Evolutionary conservation across 1,140 invertebrate species (phyloP).

Genomic region (Stenopsyche tienmushanensis): DNA sequence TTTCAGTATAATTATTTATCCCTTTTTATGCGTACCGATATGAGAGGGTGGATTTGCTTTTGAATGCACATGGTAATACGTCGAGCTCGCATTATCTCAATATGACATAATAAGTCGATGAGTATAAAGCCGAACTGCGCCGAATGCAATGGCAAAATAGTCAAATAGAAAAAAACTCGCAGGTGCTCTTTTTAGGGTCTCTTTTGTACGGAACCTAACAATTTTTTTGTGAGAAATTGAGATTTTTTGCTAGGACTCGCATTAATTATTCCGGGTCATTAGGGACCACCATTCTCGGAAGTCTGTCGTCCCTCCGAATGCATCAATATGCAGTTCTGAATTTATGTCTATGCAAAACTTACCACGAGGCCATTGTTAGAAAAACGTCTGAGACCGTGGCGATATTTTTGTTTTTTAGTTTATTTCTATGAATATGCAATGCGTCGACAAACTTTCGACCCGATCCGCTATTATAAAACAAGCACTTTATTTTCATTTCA

Average conservation of each 20-base stretch:
- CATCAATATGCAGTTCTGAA: slow-evolving; percentile 5
- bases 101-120: too few relatives aligned
- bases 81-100: too few relatives aligned
- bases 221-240: slow-evolving; percentile 18
- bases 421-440: too few relatives aligned
- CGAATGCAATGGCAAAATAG: not conserved
- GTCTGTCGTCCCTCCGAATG: not conserved
- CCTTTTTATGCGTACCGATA: too few relatives aligned
- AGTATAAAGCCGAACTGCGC: too few relatives aligned
- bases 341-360: not conserved
- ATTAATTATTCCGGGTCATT: slow-evolving; percentile 42
- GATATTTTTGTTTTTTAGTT: not conserved
- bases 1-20: too few relatives aligned
- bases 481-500: too few relatives aligned
- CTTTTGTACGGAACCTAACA: slow-evolving; percentile 22
- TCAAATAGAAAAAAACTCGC: slow-evolving; percentile 34
- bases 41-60: too few relatives aligned
- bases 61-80: too few relatives aligned
- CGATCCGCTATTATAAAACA: too few relatives aligned
- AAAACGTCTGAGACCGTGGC: not conserved
- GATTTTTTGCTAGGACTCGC: slow-evolving; percentile 15
- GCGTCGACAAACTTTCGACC: too few relatives aligned
- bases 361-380: not conserved
- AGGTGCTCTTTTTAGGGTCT: slow-evolving; percentile 26
- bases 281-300: slow-evolving; percentile 27